phyloP scores from a whole-genome alignment of 2,113 vertebrate genomes.

The Bathybates hornii region DNA sequence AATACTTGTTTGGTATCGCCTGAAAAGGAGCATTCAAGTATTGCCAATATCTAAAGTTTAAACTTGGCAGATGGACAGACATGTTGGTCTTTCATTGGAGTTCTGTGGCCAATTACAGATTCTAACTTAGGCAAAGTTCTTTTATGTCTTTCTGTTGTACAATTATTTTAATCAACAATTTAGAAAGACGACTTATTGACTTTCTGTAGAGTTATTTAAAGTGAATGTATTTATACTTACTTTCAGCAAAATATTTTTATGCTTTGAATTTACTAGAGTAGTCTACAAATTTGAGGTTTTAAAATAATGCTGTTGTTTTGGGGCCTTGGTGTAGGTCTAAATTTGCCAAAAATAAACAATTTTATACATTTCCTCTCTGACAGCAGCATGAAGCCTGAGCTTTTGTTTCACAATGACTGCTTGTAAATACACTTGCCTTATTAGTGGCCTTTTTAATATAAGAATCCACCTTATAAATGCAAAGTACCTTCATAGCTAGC shows the following conservation, averaged over 20 bases:
- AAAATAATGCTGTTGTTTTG: not conserved
- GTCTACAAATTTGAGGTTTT: not conserved
- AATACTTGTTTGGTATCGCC: not conserved
- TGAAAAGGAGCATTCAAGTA: not conserved
- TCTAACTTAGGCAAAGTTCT: not conserved
- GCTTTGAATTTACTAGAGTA: not conserved
- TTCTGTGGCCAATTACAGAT: not conserved
- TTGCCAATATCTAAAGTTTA: not conserved
- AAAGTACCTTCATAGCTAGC: not conserved
- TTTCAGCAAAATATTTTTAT: not conserved
- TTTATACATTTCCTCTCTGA: not conserved
- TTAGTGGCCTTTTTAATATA: not conserved
- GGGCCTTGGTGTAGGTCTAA: not conserved
- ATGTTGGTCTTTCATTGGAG: not conserved
- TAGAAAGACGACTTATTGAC: not conserved
- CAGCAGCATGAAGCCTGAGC: not conserved
- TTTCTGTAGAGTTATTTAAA: not conserved
- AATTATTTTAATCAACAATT: not conserved
- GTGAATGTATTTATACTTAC: not conserved
- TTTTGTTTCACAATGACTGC: not conserved
- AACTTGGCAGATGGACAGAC: no score
- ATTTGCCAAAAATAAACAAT: accelerated
- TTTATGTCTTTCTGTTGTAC: not conserved
- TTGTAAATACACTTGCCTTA: not conserved
- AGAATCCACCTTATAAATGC: not conserved